Percentiles rank a stretch among this genome's conserved stretches.
Conservation (phyloP, 2,888 invertebrate species). For the Lumbricus terrestris region DNA sequence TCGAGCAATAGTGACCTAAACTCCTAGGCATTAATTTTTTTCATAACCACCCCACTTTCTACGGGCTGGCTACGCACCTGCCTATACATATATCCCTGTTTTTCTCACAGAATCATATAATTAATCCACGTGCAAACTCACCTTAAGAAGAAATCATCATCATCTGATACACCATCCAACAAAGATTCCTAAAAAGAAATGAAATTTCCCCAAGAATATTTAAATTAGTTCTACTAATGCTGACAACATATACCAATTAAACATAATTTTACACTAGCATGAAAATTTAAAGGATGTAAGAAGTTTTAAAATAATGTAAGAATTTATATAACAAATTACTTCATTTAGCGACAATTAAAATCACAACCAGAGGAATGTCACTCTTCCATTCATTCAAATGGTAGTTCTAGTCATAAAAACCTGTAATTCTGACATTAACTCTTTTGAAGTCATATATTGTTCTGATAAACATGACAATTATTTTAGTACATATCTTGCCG, state of each 20-base stretch:
- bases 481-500: not conserved
- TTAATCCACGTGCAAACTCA: constrained; percentile 39
- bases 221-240: not conserved
- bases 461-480: too few species aligned
- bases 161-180: constrained; percentile 51
- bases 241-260: not conserved
- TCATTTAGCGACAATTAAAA: not conserved
- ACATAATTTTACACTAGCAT: not conserved
- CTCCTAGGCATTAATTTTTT: too few species aligned
- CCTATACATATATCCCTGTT: not conserved
- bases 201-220: not conserved
- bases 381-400: not conserved
- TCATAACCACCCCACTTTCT: too few species aligned
- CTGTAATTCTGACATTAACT: not conserved
- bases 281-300: not conserved
- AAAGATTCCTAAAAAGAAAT: constrained; percentile 47
- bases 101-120: not conserved
- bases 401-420: not conserved
- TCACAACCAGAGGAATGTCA: not conserved
- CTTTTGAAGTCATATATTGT: too few species aligned
- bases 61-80: too few species aligned
- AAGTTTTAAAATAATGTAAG: not conserved
- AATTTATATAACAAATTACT: not conserved
- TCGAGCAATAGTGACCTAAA: too few species aligned
- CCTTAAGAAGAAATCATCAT: constrained; percentile 55